Evolutionary conservation across 2,888 invertebrate genomes (phyloP).

Genomic region (Apodemia zela): DNA sequence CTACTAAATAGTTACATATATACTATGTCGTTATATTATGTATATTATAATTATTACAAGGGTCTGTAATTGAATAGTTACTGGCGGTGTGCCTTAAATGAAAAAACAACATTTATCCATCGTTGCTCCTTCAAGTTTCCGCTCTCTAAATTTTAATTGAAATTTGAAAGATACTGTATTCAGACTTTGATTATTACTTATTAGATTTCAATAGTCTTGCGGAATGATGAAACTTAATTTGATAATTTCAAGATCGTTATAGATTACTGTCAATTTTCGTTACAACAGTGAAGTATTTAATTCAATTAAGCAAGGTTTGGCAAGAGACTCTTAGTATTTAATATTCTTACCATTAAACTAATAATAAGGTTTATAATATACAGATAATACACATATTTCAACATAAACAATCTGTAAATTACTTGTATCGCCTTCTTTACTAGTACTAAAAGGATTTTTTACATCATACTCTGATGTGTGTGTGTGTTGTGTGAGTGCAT

Average conservation of each 20-base stretch:
- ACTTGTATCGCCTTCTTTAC: too few relatives aligned
- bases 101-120: constrained; percentile 64
- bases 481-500: too few relatives aligned
- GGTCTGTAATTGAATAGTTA: constrained; percentile 23
- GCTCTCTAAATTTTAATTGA: constrained; percentile 52
- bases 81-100: constrained; percentile 49
- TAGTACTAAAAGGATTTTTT: too few relatives aligned
- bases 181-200: constrained; percentile 53
- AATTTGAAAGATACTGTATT: constrained; percentile 13
- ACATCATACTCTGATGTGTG: too few relatives aligned
- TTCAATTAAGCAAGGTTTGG: not conserved
- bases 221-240: constrained; percentile 5
- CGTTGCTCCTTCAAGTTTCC: constrained; percentile 48
- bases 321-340: not conserved
- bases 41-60: not conserved
- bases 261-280: constrained; percentile 1
- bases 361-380: too few relatives aligned
- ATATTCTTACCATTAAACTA: too few relatives aligned
- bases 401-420: too few relatives aligned
- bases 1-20: too few relatives aligned
- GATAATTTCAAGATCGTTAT: not conserved
- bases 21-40: too few relatives aligned
- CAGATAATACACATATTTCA: too few relatives aligned
- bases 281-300: not conserved
- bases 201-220: constrained; percentile 9